phyloP scores from a whole-genome alignment of 2,888 invertebrate genomes.

The Gnatocerus cornutus region DNA sequence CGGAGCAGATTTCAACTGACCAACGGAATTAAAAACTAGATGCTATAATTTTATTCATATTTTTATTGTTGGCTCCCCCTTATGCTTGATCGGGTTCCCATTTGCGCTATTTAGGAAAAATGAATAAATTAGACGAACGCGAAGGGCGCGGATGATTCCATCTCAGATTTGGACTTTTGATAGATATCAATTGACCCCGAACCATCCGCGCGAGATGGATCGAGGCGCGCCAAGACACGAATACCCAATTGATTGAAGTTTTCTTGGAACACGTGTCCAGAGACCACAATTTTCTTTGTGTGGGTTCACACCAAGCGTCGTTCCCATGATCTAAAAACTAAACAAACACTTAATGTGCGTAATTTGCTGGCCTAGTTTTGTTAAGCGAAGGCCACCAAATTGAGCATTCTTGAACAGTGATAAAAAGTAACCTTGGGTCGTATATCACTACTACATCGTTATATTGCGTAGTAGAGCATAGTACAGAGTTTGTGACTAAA shows the following conservation, averaged over 20 bases:
- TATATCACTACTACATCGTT: conserved; percentile 40
- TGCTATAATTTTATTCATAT: conserved; percentile 31
- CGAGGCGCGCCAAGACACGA: conserved; percentile 26
- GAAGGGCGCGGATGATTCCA: conserved; percentile 16
- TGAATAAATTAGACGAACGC: neutral
- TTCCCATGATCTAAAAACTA: conserved; percentile 31
- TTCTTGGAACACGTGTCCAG: conserved; percentile 42
- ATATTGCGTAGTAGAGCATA: conserved; percentile 25
- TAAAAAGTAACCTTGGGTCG: conserved; percentile 42
- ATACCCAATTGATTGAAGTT: conserved; percentile 47
- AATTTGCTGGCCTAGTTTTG: conserved; percentile 36
- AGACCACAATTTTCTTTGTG: neutral
- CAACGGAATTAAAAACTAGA: conserved; percentile 24
- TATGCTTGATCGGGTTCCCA: conserved; percentile 1
- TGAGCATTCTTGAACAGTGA: conserved; percentile 25
- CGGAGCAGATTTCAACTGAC: conserved; percentile 32
- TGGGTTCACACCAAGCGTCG: neutral
- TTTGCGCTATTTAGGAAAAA: neutral
- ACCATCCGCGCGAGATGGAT: conserved; percentile 39
- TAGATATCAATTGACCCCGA: conserved; percentile 41
- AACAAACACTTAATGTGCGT: conserved; percentile 24
- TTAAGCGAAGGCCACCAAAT: conserved; percentile 22
- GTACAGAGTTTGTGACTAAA: conserved; percentile 26
- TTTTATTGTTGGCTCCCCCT: conserved; percentile 17
- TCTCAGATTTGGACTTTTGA: conserved; percentile 37